Conservation (phyloP, 2,113 vertebrate genomes). For the Sinocyclocheilus anophthalmus region DNA sequence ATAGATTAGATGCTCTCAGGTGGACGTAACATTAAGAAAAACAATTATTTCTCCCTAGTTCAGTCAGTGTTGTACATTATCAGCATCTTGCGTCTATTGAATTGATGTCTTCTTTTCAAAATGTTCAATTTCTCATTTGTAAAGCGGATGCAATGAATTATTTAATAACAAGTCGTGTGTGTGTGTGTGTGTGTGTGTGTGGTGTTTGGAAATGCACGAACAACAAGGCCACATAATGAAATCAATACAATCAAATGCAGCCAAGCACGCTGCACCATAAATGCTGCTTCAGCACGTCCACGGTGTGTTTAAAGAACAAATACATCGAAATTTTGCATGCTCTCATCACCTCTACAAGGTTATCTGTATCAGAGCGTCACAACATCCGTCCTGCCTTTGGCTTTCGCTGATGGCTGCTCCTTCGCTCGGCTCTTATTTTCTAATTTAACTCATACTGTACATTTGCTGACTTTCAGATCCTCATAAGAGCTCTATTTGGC, state of each 20-base stretch:
- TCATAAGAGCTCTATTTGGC: slow-evolving; percentile 22
- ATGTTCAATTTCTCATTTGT: slow-evolving; percentile 38
- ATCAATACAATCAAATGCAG: slow-evolving; percentile 48
- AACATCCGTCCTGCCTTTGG: slow-evolving; percentile 2
- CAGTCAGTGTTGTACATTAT: slow-evolving; percentile 23
- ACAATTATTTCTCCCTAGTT: slow-evolving; percentile 37
- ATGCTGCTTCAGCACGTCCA: slow-evolving; percentile 34
- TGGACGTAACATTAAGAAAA: slow-evolving; percentile 26
- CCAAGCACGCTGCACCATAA: background rate
- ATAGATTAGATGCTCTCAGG: slow-evolving; percentile 25
- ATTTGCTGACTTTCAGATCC: slow-evolving; percentile 48
- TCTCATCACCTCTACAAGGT: slow-evolving; percentile 35
- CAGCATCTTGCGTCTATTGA: slow-evolving; percentile 44
- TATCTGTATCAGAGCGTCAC: slow-evolving; percentile 36
- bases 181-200: background rate
- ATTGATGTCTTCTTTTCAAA: slow-evolving; percentile 24
- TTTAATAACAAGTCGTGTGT: slow-evolving; percentile 34
- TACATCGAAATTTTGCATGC: slow-evolving; percentile 8
- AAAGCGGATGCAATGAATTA: slow-evolving; percentile 37
- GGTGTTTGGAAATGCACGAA: slow-evolving; percentile 13
- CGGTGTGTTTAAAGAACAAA: slow-evolving; percentile 36
- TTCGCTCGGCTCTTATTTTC: slow-evolving; percentile 27
- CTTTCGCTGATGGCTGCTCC: slow-evolving; percentile 9
- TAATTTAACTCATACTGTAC: background rate
- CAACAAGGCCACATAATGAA: slow-evolving; percentile 38